A percentile compares a stretch with the other conserved stretches of the same genome.
These are phyloP conservation scores for Chalcosyrphus nemorum DNA, from an alignment of 2,888 invertebrate genomes.

Conservation along the genomic window DNA sequence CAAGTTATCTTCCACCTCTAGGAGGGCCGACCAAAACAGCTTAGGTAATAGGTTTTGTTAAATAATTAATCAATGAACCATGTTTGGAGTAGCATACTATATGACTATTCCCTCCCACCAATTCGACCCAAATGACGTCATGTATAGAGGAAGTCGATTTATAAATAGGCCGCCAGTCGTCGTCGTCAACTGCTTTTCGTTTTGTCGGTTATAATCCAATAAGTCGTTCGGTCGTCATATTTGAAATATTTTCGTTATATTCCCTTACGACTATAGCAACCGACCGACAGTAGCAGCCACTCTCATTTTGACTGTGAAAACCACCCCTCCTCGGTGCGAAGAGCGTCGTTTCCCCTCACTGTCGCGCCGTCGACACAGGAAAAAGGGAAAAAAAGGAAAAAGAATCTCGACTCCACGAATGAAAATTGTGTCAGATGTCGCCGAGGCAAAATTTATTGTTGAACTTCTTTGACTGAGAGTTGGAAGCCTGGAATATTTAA, in stretches of 20 bases:
- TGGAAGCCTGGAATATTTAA: slow-evolving; percentile 50
- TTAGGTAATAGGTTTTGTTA: slow-evolving; percentile 25
- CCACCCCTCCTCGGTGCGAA: neutral
- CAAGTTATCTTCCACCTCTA: slow-evolving; percentile 13
- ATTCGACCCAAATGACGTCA: slow-evolving; percentile 54
- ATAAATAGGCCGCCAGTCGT: neutral
- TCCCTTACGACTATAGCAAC: slow-evolving; percentile 5
- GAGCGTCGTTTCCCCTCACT: neutral
- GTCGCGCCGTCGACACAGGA: too few relatives aligned
- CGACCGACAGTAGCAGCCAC: too few relatives aligned
- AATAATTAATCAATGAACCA: slow-evolving; percentile 65
- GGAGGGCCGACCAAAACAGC: neutral
- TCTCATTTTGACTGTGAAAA: neutral
- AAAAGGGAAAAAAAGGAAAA: neutral
- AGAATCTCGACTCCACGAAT: neutral
- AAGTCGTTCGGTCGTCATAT: slow-evolving; percentile 49
- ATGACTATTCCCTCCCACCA: neutral
- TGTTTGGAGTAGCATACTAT: neutral
- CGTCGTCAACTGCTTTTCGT: slow-evolving; percentile 2
- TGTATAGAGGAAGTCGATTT: neutral
- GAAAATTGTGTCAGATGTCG: slow-evolving; percentile 58
- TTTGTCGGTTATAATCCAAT: slow-evolving; percentile 67
- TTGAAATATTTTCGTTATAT: slow-evolving; percentile 48
- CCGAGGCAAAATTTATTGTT: slow-evolving; percentile 29
- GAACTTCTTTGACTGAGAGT: slow-evolving; percentile 24